Base-by-base conservation (phyloP, 2,888 invertebrate genomes). In the Augochlorella aurata region DNA sequence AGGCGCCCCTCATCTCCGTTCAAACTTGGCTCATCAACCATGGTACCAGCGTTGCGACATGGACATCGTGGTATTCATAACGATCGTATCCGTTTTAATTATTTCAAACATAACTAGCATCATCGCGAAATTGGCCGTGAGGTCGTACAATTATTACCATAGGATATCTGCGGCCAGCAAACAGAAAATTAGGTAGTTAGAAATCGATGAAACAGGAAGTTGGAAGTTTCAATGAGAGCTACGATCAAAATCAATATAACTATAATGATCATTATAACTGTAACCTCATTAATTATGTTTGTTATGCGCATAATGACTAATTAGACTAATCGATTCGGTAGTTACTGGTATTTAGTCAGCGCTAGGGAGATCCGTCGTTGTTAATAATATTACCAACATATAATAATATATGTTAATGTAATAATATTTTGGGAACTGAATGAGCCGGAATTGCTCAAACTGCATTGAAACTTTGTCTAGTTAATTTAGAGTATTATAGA, bases 41-140 rank as follows among this genome's bases (percentile, higher is more conserved):
- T 89, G 89, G 88, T 90, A 89, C 58, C 85, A 82, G n/a, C 83
- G 87, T 74, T 83, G 78, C 12, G 89, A 90, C 29, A 81, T 84
- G 73, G 90, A 91, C 8, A 73, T 90, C 10, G 74, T 90, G 0
- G 81, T 81, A 0, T 81, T 85, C 7, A 45, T 90, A 9, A 67
- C 88, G 0, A 76, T 87, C 18, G 9, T 54, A 0, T 24, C 44
- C 5, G 84, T 50, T 9, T 4, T 79, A 29, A 2, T 74, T 0
- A 16, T 38, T 18, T 52, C 9, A 10, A 74, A 0, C 7, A 1
- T 5, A 4, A 0, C 72, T 0, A 0, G 3, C 12, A 0, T 68
- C 4, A 24, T 50, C 0, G 16, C 49, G 5, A 74, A 29, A 14
- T 0, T 79, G 1, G 0, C 21, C 1, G 16, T 70, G 4, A 50